Evolutionary conservation across 1,140 invertebrate species (phyloP).

Genomic region (Antheraea mylitta): DNA sequence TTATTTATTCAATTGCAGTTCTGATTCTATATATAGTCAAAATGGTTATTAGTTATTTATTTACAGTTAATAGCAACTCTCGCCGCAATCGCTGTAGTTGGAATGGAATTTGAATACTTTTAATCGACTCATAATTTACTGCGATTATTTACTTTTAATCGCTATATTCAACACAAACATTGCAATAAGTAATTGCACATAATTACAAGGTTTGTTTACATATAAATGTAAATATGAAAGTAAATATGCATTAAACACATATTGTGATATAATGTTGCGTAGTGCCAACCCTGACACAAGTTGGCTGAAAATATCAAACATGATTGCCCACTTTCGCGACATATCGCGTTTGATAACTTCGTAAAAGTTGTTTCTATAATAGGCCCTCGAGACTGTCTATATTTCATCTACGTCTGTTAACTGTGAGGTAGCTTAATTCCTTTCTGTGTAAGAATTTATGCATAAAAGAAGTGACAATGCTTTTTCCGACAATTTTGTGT

Average conservation of each 20-base stretch:
- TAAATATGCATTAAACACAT: conserved; percentile 4
- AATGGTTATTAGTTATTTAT: no score
- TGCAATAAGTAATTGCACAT: neutral
- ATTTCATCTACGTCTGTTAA: neutral
- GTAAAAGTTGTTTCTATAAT: neutral
- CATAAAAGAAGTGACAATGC: no score
- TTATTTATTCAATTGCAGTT: no score
- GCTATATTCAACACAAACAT: neutral
- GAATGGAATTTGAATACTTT: no score
- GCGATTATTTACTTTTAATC: no score
- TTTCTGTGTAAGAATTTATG: no score
- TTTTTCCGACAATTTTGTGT: no score
- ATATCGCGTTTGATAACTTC: neutral
- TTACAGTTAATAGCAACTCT: no score
- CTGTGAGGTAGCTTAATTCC: no score
- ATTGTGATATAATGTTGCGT: conserved; percentile 10
- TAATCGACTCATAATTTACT: no score
- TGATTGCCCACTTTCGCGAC: conserved; percentile 20
- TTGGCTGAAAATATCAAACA: conserved; percentile 26
- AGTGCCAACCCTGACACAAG: conserved; percentile 21
- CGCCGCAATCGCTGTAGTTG: no score
- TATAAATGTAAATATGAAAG: conserved; percentile 4
- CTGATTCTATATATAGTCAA: no score
- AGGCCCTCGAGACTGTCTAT: neutral
- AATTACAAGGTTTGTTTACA: neutral